A percentile compares a stretch with the other conserved stretches of the same genome.
These are phyloP conservation scores for Heteromormyrus szaboi DNA, from an alignment of 2,797 vertebrate genomes.

Conservation along the genomic window DNA sequence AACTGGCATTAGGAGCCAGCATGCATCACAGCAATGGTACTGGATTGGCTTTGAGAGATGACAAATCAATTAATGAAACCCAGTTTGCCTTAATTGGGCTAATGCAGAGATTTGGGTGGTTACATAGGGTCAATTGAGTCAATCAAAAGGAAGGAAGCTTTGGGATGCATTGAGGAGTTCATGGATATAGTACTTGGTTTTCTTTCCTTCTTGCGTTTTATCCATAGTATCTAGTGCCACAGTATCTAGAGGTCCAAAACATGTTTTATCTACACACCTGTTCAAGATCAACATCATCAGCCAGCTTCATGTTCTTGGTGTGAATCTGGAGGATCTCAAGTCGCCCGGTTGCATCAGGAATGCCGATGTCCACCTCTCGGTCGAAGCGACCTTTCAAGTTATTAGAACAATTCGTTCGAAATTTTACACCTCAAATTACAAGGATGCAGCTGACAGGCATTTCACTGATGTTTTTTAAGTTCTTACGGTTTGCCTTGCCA, in stretches of 20 bases:
- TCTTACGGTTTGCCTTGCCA: neutral
- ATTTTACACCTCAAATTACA: neutral
- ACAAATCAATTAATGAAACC: neutral
- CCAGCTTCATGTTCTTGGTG: slow-evolving; percentile 98
- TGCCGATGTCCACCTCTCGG: slow-evolving; percentile 95
- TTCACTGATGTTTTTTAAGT: neutral
- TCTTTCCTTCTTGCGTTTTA: neutral
- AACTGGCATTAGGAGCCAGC: neutral
- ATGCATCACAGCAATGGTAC: neutral
- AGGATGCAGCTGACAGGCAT: neutral
- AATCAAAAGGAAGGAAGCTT: neutral
- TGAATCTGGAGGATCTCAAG: slow-evolving; percentile 98
- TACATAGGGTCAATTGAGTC: neutral
- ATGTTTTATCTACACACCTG: slow-evolving; percentile 65
- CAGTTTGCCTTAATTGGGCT: neutral
- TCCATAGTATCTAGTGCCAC: neutral
- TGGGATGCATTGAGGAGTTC: neutral
- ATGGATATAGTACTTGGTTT: neutral
- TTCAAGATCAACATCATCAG: slow-evolving; percentile 95
- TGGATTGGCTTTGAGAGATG: neutral
- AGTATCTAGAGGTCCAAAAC: neutral
- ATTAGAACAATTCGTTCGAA: neutral
- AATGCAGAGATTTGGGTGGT: neutral
- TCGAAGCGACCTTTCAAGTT: slow-evolving; percentile 84
- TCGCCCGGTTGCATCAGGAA: slow-evolving; percentile 92